Conservation (phyloP, 92 coral and sea anemone species). For the Blastomussa wellsi region DNA sequence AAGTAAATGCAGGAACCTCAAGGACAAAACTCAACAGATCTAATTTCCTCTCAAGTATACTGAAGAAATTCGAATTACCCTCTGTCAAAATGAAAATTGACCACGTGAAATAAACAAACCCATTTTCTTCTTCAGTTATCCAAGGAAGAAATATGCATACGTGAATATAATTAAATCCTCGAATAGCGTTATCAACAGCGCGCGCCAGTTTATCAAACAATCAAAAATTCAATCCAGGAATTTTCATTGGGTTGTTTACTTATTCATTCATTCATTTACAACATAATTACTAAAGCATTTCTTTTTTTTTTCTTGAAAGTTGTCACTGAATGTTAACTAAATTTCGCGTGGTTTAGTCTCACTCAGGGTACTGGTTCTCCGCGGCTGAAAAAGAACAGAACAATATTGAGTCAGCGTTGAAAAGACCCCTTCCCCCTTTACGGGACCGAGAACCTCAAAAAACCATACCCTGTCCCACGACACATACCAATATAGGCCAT, state of each 20-base stretch:
- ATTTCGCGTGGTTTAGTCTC: neutral
- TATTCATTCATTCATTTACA: neutral
- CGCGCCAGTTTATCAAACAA: neutral
- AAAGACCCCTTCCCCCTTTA: no score
- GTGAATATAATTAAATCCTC: no score
- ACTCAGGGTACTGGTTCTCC: constrained; percentile 57
- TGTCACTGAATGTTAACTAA: neutral
- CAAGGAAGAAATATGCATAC: no score
- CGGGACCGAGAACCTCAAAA: no score
- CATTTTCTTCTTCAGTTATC: neutral
- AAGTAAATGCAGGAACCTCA: neutral
- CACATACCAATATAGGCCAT: no score
- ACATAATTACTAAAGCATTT: neutral
- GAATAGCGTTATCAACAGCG: neutral
- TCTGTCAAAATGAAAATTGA: neutral
- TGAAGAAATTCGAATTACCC: neutral
- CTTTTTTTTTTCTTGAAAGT: neutral
- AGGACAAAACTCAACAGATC: neutral
- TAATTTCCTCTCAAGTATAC: neutral
- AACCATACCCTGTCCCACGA: no score
- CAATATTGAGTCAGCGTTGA: neutral
- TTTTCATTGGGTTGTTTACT: neutral
- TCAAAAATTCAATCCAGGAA: neutral
- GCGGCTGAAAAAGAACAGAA: constrained; percentile 25
- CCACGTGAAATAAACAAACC: neutral